phyloP scores from a whole-genome alignment of 2,888 invertebrate species.

The Volucella inflata region DNA sequence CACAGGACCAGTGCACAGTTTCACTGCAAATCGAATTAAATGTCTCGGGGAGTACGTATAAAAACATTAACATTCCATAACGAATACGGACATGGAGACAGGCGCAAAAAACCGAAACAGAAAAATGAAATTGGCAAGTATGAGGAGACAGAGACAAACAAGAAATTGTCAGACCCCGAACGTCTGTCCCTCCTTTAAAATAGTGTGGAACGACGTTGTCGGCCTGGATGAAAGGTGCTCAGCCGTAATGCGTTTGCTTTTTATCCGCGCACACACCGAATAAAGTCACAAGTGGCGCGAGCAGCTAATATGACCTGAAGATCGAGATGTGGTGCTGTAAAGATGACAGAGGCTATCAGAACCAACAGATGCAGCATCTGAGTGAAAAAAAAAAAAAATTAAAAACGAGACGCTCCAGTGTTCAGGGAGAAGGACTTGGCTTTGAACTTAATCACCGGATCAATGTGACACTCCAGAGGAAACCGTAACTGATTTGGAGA shows the following conservation, averaged over 20 bases:
- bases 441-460: conserved; percentile 58
- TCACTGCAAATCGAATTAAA: conserved; percentile 72
- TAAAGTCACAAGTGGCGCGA: conserved; percentile 68
- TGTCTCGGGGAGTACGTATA: conserved; percentile 54
- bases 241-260: conserved; percentile 68
- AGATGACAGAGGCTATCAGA: conserved; percentile 70
- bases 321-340: conserved; percentile 62
- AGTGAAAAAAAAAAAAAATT: conserved; percentile 10
- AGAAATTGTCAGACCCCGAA: conserved; percentile 63
- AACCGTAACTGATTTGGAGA: not conserved
- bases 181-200: conserved; percentile 24
- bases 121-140: conserved; percentile 18
- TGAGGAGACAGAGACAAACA: conserved; percentile 64
- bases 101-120: conserved; percentile 4
- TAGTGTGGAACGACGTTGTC: conserved; percentile 43
- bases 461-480: conserved; percentile 56
- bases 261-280: conserved; percentile 62
- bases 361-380: conserved; percentile 54
- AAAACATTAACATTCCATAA: conserved; percentile 73
- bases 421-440: conserved; percentile 11
- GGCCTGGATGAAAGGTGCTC: conserved; percentile 73
- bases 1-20: conserved; percentile 32
- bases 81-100: conserved; percentile 51
- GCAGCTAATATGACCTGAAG: conserved; percentile 66
- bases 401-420: conserved; percentile 21